Evolutionary conservation across 1,140 invertebrate genomes (phyloP).

Genomic region (Papilio polyxenes): DNA sequence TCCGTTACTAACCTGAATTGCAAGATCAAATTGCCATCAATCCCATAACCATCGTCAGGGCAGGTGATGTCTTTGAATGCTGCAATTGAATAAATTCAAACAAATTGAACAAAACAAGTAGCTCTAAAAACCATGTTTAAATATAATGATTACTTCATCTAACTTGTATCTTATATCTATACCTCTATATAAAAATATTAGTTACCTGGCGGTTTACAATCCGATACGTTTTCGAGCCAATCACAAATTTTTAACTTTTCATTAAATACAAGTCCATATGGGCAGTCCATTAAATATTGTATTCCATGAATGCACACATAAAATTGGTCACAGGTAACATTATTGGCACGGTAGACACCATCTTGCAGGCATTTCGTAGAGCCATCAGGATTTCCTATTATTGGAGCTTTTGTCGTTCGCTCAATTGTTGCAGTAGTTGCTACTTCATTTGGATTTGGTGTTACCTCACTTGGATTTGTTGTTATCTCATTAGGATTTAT

Average conservation of each 20-base stretch:
- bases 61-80: slow-evolving; percentile 27
- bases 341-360: slow-evolving; percentile 30
- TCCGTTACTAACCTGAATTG: slow-evolving; percentile 12
- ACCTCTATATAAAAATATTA: slow-evolving; percentile 1
- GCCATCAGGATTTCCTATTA: slow-evolving; percentile 7
- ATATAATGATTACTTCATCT: no score
- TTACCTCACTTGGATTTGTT: background rate
- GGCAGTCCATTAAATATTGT: slow-evolving; percentile 33
- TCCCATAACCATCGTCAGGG: background rate
- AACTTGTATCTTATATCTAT: no score
- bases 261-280: slow-evolving; percentile 29
- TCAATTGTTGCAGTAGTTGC: background rate
- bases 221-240: slow-evolving; percentile 25
- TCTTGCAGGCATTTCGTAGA: background rate
- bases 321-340: slow-evolving; percentile 31
- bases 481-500: background rate
- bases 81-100: background rate
- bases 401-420: background rate
- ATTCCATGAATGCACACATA: slow-evolving; percentile 33
- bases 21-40: background rate
- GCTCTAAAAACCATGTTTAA: no score
- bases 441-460: background rate
- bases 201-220: slow-evolving; percentile 33
- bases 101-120: no score
- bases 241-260: slow-evolving; percentile 28